Conservation (phyloP, 2,797 vertebrate species). For the Protosalanx chinensis region DNA sequence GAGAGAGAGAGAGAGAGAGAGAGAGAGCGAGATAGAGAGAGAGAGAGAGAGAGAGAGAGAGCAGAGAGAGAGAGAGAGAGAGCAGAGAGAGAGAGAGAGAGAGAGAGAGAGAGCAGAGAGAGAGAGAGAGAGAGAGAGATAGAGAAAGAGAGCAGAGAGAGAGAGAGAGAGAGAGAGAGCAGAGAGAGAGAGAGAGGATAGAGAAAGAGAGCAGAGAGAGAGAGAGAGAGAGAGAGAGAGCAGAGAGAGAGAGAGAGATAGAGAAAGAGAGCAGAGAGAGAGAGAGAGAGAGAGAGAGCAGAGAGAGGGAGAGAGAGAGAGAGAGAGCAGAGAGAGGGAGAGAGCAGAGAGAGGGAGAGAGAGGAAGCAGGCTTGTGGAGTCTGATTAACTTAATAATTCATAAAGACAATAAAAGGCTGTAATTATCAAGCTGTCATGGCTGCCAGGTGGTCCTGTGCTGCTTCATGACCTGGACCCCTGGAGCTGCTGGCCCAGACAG, state of each 20-base stretch:
- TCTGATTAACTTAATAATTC: constrained; percentile 71
- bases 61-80: constrained; percentile 4
- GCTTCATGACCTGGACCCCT: constrained; percentile 50
- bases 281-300: constrained; percentile 8
- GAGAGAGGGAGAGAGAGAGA: neutral
- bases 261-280: too few species aligned
- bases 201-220: neutral
- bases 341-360: too few species aligned
- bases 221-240: neutral
- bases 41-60: constrained; percentile 12
- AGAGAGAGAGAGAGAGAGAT: constrained; percentile 14
- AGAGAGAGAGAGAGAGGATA: constrained; percentile 23
- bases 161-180: constrained; percentile 1
- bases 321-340: constrained; percentile 1
- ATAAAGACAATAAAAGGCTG: constrained; percentile 64
- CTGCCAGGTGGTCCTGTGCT: constrained; percentile 57
- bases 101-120: neutral
- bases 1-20: constrained; percentile 34
- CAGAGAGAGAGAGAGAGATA: constrained; percentile 23
- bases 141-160: constrained; percentile 26
- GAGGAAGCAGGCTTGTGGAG: constrained; percentile 41
- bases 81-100: too few species aligned
- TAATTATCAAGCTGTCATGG: constrained; percentile 66
- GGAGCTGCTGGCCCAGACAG: constrained; percentile 40
- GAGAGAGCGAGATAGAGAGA: constrained; percentile 5